A percentile compares a stretch with the other conserved stretches of the same genome.
Conservation (phyloP, 2,888 invertebrate species). For the Leptinotarsa peninsularis region DNA sequence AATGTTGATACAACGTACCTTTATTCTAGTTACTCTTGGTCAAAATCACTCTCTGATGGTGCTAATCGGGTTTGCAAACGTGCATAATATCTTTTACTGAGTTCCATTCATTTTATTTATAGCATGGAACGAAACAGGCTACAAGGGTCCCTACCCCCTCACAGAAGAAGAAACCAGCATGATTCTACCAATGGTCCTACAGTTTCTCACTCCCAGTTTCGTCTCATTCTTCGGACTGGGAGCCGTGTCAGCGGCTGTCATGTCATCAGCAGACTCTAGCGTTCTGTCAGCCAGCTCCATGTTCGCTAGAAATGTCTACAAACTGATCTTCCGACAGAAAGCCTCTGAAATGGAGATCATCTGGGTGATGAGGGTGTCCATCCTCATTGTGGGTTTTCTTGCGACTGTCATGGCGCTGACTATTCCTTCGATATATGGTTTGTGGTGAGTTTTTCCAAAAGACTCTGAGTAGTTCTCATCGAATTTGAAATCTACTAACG, state of each 20-base stretch:
- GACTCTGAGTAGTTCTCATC: too few relatives aligned
- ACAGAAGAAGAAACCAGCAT: conserved; percentile 86
- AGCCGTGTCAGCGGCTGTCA: conserved; percentile 98
- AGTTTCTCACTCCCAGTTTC: conserved; percentile 94
- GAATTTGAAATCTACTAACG: too few relatives aligned
- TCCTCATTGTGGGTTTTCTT: conserved; percentile 90
- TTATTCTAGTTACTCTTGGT: too few relatives aligned
- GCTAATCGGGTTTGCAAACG: too few relatives aligned
- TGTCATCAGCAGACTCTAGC: conserved; percentile 99
- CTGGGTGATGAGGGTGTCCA: conserved; percentile 93
- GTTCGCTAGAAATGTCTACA: conserved; percentile 99
- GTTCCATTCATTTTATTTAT: not conserved
- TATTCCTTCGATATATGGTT: conserved; percentile 96
- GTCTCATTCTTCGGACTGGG: conserved; percentile 95
- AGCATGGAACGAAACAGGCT: conserved; percentile 97
- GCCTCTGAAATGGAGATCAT: conserved; percentile 98
- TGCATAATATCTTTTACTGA: not conserved
- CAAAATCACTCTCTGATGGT: too few relatives aligned
- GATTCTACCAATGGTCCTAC: conserved; percentile 96
- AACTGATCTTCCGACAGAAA: conserved; percentile 94
- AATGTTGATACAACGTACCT: too few relatives aligned
- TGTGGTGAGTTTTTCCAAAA: conserved; percentile 77
- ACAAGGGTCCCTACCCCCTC: conserved; percentile 80
- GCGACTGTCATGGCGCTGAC: conserved; percentile 97
- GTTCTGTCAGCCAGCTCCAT: conserved; percentile 98